These are phyloP conservation scores for Itoplectis maculator DNA, from an alignment of 2,888 invertebrate genomes.

Conservation along the genomic window DNA sequence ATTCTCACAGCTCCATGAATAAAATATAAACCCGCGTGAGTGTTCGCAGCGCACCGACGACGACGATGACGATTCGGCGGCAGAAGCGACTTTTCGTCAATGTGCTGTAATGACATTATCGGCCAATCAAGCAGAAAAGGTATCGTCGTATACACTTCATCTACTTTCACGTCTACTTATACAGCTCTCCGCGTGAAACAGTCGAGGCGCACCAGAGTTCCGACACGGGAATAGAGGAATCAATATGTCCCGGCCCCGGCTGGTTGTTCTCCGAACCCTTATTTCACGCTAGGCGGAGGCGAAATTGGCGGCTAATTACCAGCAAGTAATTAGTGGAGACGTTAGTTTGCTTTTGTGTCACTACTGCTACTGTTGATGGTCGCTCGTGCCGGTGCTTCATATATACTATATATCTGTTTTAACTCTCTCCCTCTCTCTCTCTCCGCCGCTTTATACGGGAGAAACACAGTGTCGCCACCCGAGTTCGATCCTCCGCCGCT, in stretches of 20 bases:
- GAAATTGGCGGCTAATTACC: slow-evolving; percentile 77
- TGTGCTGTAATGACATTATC: slow-evolving; percentile 32
- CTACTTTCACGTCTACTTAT: slow-evolving; percentile 25
- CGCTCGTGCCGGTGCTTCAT: slow-evolving; percentile 1
- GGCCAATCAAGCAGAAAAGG: neutral
- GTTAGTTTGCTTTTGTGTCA: slow-evolving; percentile 77
- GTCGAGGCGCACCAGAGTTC: slow-evolving; percentile 50
- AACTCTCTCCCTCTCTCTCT: slow-evolving; percentile 3
- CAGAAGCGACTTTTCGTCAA: slow-evolving; percentile 19
- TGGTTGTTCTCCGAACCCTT: slow-evolving; percentile 69
- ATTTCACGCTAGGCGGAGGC: slow-evolving; percentile 75
- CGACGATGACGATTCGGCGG: too few relatives aligned
- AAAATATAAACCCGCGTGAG: neutral
- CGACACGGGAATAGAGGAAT: slow-evolving; percentile 70
- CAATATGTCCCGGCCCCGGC: slow-evolving; percentile 69
- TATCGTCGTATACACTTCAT: slow-evolving; percentile 13
- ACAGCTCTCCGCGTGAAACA: neutral
- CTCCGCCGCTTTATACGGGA: slow-evolving; percentile 19
- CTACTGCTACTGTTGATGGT: slow-evolving; percentile 32
- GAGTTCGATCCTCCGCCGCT: slow-evolving; percentile 49
- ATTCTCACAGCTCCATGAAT: neutral
- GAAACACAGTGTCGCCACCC: slow-evolving; percentile 57
- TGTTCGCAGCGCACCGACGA: slow-evolving; percentile 1
- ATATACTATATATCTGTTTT: slow-evolving; percentile 13
- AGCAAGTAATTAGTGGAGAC: slow-evolving; percentile 77